These are phyloP conservation scores for Neopelma chrysocephalum DNA, from an alignment of 2,797 vertebrate genomes.

Conservation along the genomic window DNA sequence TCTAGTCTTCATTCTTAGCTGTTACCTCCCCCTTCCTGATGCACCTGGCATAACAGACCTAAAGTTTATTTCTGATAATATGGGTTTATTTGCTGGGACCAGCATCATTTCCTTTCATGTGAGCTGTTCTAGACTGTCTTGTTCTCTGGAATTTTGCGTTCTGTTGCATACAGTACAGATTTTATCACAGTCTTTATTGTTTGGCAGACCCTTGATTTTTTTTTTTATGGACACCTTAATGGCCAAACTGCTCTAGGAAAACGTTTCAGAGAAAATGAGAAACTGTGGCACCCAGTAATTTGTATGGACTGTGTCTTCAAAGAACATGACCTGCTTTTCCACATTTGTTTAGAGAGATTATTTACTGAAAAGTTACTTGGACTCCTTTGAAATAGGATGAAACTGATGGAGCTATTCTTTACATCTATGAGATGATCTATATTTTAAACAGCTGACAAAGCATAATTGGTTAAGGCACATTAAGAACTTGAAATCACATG, in stretches of 20 bases:
- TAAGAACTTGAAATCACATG: background rate
- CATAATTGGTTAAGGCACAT: background rate
- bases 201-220: background rate
- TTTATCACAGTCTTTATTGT: background rate
- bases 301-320: background rate
- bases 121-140: background rate
- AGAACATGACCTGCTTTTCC: background rate
- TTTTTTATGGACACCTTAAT: background rate
- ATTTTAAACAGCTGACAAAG: background rate
- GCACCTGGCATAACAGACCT: background rate
- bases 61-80: background rate
- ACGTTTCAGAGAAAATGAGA: background rate
- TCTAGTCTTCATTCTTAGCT: background rate
- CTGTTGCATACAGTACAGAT: background rate
- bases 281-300: background rate
- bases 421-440: background rate
- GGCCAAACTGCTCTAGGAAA: background rate
- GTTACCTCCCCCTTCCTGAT: background rate
- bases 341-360: background rate
- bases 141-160: background rate
- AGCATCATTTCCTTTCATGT: background rate
- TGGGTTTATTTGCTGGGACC: constrained; percentile 1
- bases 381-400: background rate
- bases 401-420: background rate
- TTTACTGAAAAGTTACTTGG: background rate